Evolutionary conservation across 2,797 vertebrate species (phyloP).

Genomic region (Strix occidentalis): DNA sequence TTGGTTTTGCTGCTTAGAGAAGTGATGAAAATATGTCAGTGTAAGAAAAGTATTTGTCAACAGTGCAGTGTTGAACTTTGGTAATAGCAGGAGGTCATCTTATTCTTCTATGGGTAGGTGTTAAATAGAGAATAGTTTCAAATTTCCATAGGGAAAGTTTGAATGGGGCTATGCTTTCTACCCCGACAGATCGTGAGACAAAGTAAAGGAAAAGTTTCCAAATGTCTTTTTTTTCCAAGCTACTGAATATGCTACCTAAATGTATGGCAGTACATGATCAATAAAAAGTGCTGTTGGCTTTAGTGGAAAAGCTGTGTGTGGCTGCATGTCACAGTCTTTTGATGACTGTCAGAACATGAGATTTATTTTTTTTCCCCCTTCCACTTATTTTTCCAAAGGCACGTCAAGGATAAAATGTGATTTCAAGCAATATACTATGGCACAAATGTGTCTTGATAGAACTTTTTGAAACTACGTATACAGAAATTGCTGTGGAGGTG

Average conservation of each 20-base stretch:
- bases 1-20: not conserved
- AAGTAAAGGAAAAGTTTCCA: not conserved
- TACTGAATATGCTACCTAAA: not conserved
- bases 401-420: not conserved
- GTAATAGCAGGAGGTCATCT: not conserved
- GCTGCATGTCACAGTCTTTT: accelerated
- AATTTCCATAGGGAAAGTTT: not conserved
- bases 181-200: not conserved
- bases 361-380: accelerated
- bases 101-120: not conserved
- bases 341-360: not conserved
- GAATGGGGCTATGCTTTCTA: not conserved
- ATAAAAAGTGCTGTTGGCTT: too few relatives aligned
- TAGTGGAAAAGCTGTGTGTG: not conserved
- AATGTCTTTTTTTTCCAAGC: not conserved
- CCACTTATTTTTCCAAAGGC: not conserved
- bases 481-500: not conserved
- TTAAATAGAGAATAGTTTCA: not conserved
- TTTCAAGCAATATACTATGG: not conserved
- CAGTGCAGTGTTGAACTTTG: not conserved
- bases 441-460: not conserved
- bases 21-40: not conserved
- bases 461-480: not conserved
- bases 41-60: not conserved
- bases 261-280: not conserved